phyloP scores from a whole-genome alignment of 2,113 vertebrate genomes.

The Cisticola juncidis region DNA sequence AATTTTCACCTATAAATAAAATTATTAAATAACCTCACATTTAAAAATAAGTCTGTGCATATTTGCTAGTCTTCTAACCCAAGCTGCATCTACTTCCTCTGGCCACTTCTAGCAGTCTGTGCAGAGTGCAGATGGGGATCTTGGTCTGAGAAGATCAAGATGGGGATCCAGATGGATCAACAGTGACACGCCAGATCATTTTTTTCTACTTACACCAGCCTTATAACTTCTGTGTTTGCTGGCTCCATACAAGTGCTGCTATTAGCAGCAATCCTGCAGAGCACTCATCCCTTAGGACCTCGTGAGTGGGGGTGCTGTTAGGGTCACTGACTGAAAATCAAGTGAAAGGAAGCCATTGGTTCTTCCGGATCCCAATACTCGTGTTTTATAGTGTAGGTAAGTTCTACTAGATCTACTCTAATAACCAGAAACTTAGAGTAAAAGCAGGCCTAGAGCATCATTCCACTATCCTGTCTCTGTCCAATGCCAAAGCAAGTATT shows the following conservation, averaged over 20 bases:
- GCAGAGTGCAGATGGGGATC: background rate
- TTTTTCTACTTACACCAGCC: background rate
- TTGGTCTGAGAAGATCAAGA: background rate
- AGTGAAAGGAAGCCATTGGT: background rate
- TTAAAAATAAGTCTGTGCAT: background rate
- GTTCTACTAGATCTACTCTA: background rate
- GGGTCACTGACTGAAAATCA: background rate
- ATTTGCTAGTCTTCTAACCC: background rate
- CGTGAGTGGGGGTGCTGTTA: accelerated
- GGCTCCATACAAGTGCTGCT: background rate
- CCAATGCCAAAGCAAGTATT: background rate
- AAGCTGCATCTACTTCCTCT: background rate
- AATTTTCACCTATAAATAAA: background rate
- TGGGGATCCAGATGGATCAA: too few relatives aligned
- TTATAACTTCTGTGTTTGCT: background rate
- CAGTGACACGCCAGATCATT: background rate
- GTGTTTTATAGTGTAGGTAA: background rate
- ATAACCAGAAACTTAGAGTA: background rate
- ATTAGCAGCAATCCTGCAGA: background rate
- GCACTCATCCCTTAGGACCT: background rate
- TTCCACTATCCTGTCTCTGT: background rate
- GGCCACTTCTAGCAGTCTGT: background rate
- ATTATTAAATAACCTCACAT: background rate
- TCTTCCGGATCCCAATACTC: background rate
- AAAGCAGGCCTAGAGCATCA: background rate